Conservation (phyloP, 2,797 vertebrate genomes). For the Miichthys miiuy region DNA sequence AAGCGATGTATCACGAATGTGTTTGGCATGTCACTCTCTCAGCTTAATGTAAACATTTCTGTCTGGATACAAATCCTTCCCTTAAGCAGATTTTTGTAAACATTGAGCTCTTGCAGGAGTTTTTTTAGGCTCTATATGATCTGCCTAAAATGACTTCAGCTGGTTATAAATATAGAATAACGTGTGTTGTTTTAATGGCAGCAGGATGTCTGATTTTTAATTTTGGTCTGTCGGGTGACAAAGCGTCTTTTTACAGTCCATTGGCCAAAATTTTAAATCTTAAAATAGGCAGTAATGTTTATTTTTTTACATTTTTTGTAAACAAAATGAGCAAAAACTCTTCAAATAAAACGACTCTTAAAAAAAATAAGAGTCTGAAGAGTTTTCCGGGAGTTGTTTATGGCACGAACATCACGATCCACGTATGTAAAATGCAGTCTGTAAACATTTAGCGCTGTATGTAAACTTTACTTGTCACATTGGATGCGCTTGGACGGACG, state of each 20-base stretch:
- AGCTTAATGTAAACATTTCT: constrained; percentile 77
- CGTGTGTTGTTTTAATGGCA: constrained; percentile 52
- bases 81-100: constrained; percentile 79
- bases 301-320: constrained; percentile 59
- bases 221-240: constrained; percentile 44
- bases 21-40: constrained; percentile 58
- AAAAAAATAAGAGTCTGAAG: constrained; percentile 24
- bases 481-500: constrained; percentile 38
- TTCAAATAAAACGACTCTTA: constrained; percentile 18
- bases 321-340: constrained; percentile 77
- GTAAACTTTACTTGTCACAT: constrained; percentile 76
- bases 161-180: constrained; percentile 15
- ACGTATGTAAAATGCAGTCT: constrained; percentile 53
- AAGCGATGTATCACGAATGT: constrained; percentile 41
- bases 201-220: constrained; percentile 25
- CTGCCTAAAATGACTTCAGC: constrained; percentile 25
- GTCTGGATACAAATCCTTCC: constrained; percentile 49
- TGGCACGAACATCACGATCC: constrained; percentile 59
- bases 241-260: constrained; percentile 37
- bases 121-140: constrained; percentile 46
- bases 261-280: constrained; percentile 38
- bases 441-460: constrained; percentile 82
- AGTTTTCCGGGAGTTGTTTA: constrained; percentile 38
- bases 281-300: constrained; percentile 56
- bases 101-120: constrained; percentile 69